Base-by-base conservation (phyloP, 2,113 vertebrate genomes). In the Callocephalon fimbriatum region DNA sequence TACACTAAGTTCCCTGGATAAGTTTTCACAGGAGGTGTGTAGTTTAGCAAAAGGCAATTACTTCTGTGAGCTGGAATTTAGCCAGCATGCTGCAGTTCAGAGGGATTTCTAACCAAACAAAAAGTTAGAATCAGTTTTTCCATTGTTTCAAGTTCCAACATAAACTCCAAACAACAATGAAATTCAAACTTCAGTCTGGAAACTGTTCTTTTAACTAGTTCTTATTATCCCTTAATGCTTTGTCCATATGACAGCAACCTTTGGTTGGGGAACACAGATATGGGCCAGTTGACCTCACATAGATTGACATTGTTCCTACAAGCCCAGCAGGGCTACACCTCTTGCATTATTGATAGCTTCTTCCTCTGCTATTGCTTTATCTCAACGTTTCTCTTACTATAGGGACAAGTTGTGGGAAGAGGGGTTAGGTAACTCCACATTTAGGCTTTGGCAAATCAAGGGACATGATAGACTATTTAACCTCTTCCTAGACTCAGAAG, bases 111-210 rank as follows among this genome's bases (percentile, higher is more conserved):
- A 89, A 92, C 91, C 76, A 84, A 90, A 70, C 50, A 88, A 78
- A 44, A 86, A 32, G 42, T 77, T 63, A 83, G 63, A 83, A 72
- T 94, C 75, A 94, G 26, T 78, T 95, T 96, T 97, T 94, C 92
- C 79, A 68, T 88, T 75, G 59, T 26, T 70, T 31, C 31, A 62
- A 44, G 42, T 83, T 90, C 93, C 83, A 91, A 80, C 29, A 50
- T 80, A 94, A 95, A 86, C 86, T 40, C 80, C 19, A 35, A 19
- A 81, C 44, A 90, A 91, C 90, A 94, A 84, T 67, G 80, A 85
- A 77, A 88, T 65, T 92, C 58, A 88, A 35, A 65, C 59, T 54
- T 15, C 67, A n/a, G 63, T 50, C 37, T 90, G 78, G 83, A 86
- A 96, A 89, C 27, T 50, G 31, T 51, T 79, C 77, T 62, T 82